These are phyloP conservation scores for Trachelipus rathkii DNA, from an alignment of 1,140 invertebrate genomes.

Conservation along the genomic window DNA sequence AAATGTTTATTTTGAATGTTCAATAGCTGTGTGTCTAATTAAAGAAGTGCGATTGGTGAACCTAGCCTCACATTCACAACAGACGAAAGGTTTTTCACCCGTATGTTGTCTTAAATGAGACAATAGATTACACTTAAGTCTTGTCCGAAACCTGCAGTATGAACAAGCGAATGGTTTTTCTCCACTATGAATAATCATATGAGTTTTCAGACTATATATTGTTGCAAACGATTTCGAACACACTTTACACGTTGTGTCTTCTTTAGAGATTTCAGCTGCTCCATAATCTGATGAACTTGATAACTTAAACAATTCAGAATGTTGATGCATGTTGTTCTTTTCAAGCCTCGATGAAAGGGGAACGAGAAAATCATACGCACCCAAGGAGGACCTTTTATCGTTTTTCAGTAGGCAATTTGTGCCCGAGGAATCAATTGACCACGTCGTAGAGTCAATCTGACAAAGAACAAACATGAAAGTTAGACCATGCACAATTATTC, in stretches of 20 bases:
- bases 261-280: no score
- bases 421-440: neutral
- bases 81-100: neutral
- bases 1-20: no score
- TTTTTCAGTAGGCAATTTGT: no score
- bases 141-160: neutral
- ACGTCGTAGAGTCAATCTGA: neutral
- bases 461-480: neutral
- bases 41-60: neutral
- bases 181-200: neutral
- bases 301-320: no score
- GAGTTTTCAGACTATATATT: neutral
- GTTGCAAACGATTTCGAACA: neutral
- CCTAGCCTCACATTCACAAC: neutral
- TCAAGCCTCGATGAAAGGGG: no score
- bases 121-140: neutral
- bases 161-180: neutral
- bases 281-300: no score
- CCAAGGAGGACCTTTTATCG: no score
- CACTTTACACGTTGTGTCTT: no score
- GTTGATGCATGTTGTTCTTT: no score
- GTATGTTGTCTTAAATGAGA: neutral
- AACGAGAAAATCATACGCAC: no score
- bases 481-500: no score
- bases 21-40: neutral